Conservation (phyloP, 2,888 invertebrate species). For the Bugulina stolonifera region DNA sequence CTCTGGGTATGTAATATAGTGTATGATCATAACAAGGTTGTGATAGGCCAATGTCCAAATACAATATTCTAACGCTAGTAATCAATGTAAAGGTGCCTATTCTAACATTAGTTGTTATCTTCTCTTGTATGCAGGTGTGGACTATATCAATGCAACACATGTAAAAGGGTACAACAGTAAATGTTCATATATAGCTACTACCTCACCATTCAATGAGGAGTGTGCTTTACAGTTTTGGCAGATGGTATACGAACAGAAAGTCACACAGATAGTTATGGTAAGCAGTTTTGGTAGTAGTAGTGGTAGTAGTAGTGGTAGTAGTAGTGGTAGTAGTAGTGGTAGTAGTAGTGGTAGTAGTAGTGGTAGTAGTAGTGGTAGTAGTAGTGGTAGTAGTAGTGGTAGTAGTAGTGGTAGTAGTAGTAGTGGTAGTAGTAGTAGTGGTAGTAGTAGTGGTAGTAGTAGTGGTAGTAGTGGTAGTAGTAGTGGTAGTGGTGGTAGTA, state of each 20-base stretch:
- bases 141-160: slow-evolving; percentile 47
- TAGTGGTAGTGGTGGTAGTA: neutral
- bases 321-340: slow-evolving; percentile 2
- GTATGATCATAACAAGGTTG: too few species aligned
- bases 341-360: slow-evolving; percentile 9
- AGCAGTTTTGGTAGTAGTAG: neutral
- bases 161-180: slow-evolving; percentile 51
- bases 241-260: slow-evolving; percentile 55
- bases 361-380: slow-evolving; percentile 6
- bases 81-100: too few species aligned
- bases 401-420: slow-evolving; percentile 12
- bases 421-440: slow-evolving; percentile 7
- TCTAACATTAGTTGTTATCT: neutral
- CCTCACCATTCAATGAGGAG: slow-evolving; percentile 53
- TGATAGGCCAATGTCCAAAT: too few species aligned
- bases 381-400: neutral
- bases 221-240: slow-evolving; percentile 56
- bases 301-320: slow-evolving; percentile 7
- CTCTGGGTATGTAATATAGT: too few species aligned
- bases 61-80: neutral
- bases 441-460: slow-evolving; percentile 15
- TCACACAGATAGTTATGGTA: slow-evolving; percentile 53
- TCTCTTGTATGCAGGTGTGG: slow-evolving; percentile 27
- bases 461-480: slow-evolving; percentile 1
- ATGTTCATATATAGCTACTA: slow-evolving; percentile 55